Percentiles rank a stretch among this genome's conserved stretches.
These are phyloP conservation scores for Protobothrops mucrosquamatus DNA, from an alignment of 2,113 vertebrate genomes.

Conservation along the genomic window DNA sequence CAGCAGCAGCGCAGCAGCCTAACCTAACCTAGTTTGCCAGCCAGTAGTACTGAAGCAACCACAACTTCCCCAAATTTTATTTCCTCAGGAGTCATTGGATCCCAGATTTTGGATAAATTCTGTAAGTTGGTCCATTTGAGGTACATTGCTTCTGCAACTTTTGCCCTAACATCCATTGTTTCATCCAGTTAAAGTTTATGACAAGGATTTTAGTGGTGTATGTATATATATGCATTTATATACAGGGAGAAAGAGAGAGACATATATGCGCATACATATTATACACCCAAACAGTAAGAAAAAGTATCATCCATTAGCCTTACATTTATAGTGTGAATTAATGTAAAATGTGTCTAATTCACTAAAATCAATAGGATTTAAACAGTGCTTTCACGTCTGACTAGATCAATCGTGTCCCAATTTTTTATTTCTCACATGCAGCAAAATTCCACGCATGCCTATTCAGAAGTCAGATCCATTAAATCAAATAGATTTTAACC, in stretches of 20 bases:
- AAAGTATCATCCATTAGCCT: not conserved
- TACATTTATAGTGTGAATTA: conserved; percentile 7
- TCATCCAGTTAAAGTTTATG: not conserved
- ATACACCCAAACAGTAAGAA: not conserved
- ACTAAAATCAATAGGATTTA: not conserved
- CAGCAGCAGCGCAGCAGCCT: no score
- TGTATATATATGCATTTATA: no score
- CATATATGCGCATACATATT: not conserved
- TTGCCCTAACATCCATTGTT: not conserved
- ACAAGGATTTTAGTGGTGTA: not conserved
- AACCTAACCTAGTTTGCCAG: no score
- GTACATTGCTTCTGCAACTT: not conserved
- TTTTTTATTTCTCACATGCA: not conserved
- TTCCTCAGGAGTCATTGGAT: not conserved
- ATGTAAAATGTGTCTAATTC: not conserved
- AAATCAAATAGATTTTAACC: not conserved
- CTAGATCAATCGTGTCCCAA: not conserved
- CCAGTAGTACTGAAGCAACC: no score
- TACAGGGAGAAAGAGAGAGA: no score
- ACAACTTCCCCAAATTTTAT: not conserved
- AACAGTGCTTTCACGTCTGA: not conserved
- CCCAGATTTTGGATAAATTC: not conserved
- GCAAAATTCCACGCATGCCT: no score
- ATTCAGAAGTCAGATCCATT: not conserved
- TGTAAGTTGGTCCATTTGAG: not conserved